Evolutionary conservation across 1,140 invertebrate genomes (phyloP), one percentile per base, ranked within the genome.

Genomic region (Bombus affinis): DNA sequence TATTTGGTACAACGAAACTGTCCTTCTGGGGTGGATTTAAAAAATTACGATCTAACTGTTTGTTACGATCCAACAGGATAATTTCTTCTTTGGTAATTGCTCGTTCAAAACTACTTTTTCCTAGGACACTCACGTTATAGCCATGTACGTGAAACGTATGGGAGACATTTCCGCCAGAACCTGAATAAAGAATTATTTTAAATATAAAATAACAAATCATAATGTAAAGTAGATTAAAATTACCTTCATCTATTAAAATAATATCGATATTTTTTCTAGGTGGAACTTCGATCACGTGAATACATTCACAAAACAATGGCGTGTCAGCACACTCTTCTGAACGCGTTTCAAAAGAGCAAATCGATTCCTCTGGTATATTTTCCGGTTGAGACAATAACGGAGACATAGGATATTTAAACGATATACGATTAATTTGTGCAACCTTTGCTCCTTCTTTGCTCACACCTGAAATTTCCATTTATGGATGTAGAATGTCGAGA

Each of bases 11-110:
- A 18, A 90, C 85, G 18, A 94, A 92, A n/a, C 91, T 92, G 76
- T 94, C 93, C 42, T 93, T 93, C 15, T 44, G 85, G 0, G 86
- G 81, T 12, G 91, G 90, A 86, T 91, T 86, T 15, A 92, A 68
- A 12, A 95, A 87, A 85, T 96, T 95, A 71, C 95, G 89, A 35
- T 86, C 66, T 28, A 96, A 92, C 22, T 92, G 86, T 32, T 95
- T 95, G 53, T 92, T 86, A 3, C 74, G 70, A 70, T 96, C 93
- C 65, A 96, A 79, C 28, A 77, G 72, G 37, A 89, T 74, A 47
- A 92, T 85, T 35, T 92, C 85, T 22, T 91, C 72, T 83, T 87
- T 92, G 13, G 74, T 88, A 37, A 93, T 86, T 18, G 93, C 87
- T 3, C n/a, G 57, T 44, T 86, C 66, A 47, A 93, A 93, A 70